These are phyloP conservation scores for Caenorhabditis zanzibari DNA, from an alignment of 2,888 invertebrate species.

Conservation along the genomic window DNA sequence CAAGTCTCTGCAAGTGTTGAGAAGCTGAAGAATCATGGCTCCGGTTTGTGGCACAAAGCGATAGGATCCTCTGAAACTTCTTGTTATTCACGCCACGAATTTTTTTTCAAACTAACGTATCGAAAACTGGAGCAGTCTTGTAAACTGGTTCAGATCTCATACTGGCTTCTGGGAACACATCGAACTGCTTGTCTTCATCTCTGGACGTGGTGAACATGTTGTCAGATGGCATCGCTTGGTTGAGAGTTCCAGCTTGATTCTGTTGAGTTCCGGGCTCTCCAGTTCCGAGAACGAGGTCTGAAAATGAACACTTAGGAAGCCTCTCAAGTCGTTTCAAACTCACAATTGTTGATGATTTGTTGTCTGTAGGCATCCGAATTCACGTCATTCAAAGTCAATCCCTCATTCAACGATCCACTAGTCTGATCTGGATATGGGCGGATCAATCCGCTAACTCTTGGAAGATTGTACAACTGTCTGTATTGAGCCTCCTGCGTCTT, in stretches of 20 bases:
- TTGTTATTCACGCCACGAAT: background rate
- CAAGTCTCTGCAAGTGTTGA: constrained; percentile 80
- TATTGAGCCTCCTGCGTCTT: constrained; percentile 80
- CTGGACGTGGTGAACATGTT: constrained; percentile 83
- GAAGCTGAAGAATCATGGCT: constrained; percentile 76
- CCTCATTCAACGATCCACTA: constrained; percentile 76
- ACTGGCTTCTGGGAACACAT: constrained; percentile 82
- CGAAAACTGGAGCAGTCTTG: constrained; percentile 78
- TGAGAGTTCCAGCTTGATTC: constrained; percentile 76
- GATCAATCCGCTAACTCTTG: constrained; percentile 81
- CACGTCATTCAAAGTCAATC: constrained; percentile 81
- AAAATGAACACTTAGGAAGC: constrained; percentile 8
- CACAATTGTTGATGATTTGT: constrained; percentile 81
- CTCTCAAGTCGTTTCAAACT: constrained; percentile 22
- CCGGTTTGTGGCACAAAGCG: constrained; percentile 82
- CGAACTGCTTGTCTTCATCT: constrained; percentile 82
- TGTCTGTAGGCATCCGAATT: constrained; percentile 83
- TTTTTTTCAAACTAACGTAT: constrained; percentile 72
- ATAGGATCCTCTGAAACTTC: constrained; percentile 71
- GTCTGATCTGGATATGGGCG: constrained; percentile 82
- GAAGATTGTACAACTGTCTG: constrained; percentile 79
- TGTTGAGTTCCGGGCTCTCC: constrained; percentile 78
- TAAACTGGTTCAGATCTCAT: constrained; percentile 78
- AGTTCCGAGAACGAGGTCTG: constrained; percentile 79
- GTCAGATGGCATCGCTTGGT: constrained; percentile 80